Conservation (phyloP, 2,797 vertebrate genomes). For the Enteromius treurensis region DNA sequence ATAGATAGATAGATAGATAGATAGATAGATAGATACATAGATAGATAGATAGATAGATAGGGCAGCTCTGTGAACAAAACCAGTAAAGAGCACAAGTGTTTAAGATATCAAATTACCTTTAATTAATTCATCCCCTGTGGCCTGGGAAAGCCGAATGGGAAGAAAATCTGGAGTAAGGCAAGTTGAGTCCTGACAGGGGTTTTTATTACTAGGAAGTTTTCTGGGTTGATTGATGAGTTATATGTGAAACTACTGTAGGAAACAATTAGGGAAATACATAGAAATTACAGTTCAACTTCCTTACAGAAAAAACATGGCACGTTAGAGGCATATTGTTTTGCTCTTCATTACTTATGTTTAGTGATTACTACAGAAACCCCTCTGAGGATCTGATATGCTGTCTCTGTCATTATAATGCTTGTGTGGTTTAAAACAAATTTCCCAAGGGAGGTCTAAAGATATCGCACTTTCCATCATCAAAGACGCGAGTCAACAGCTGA, state of each 20-base stretch:
- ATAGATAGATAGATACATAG: slow-evolving; percentile 1
- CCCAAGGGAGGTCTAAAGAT: slow-evolving; percentile 35
- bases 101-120: neutral
- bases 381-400: slow-evolving; percentile 32
- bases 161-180: slow-evolving; percentile 20
- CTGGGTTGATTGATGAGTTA: neutral
- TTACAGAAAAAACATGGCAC: neutral
- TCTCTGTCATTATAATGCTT: slow-evolving; percentile 35
- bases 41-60: neutral
- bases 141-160: neutral
- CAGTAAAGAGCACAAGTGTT: neutral
- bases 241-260: neutral
- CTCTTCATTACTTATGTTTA: slow-evolving; percentile 40
- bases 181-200: neutral
- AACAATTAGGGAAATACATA: neutral
- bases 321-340: slow-evolving; percentile 30
- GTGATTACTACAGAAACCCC: slow-evolving; percentile 41
- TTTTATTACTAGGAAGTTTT: neutral
- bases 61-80: neutral
- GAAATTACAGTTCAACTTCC: neutral
- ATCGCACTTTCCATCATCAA: slow-evolving; percentile 47
- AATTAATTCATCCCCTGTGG: neutral
- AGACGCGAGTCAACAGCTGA: slow-evolving; percentile 26
- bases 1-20: neutral
- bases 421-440: slow-evolving; percentile 37